Conservation (phyloP, 2,113 vertebrate genomes). For the Sinocyclocheilus rhinocerous region DNA sequence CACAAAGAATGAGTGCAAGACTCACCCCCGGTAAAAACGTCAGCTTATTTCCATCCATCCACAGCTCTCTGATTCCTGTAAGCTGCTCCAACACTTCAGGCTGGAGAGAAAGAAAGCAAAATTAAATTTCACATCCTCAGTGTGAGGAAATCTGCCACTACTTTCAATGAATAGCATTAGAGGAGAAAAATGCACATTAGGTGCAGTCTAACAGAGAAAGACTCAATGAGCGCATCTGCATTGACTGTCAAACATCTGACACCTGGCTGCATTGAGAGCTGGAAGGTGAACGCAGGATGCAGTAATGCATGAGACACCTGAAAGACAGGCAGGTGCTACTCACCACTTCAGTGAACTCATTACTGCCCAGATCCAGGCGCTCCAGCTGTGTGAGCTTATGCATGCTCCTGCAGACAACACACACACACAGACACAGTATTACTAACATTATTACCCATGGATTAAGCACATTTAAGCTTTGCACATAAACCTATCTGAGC, state of each 20-base stretch:
- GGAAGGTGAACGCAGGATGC: constrained; percentile 8
- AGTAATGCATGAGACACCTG: constrained; percentile 11
- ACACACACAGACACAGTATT: constrained; percentile 38
- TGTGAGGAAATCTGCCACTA: not conserved
- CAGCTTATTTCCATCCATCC: constrained; percentile 97
- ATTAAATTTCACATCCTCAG: not conserved
- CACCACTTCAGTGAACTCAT: constrained; percentile 94
- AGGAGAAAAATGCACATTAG: constrained; percentile 15
- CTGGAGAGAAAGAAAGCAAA: constrained; percentile 67
- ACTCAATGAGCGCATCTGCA: constrained; percentile 6
- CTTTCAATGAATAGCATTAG: constrained; percentile 12
- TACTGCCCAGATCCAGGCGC: constrained; percentile 96
- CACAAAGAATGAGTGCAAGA: not conserved
- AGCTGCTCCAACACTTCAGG: constrained; percentile 98
- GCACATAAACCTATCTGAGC: not conserved
- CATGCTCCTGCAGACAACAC: constrained; percentile 85
- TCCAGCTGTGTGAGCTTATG: constrained; percentile 96
- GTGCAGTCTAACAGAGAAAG: not conserved
- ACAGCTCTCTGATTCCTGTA: constrained; percentile 93
- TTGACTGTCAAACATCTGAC: not conserved
- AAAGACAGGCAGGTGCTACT: constrained; percentile 59
- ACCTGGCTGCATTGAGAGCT: not conserved
- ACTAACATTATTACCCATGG: not conserved
- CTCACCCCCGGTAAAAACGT: constrained; percentile 93
- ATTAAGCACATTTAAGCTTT: constrained; percentile 1